Evolutionary conservation across 2,888 invertebrate species (phyloP).

Genomic region (Oligia latruncula): DNA sequence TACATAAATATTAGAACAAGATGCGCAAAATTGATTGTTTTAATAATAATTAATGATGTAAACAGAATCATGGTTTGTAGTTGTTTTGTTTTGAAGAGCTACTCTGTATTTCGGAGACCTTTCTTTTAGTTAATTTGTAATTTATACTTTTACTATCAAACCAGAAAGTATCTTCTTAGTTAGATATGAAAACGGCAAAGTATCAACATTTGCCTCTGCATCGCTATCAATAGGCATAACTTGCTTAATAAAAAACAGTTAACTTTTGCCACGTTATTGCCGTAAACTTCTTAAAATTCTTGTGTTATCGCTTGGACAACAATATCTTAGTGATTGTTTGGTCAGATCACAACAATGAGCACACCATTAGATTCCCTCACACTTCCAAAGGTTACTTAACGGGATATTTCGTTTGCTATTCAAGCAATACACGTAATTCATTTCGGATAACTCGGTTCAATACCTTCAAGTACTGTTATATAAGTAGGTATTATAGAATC

Average conservation of each 20-base stretch:
- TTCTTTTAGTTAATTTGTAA: background rate
- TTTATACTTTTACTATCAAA: background rate
- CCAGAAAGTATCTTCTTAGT: background rate
- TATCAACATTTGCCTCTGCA: background rate
- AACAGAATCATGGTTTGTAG: background rate
- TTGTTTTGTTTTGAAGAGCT: background rate
- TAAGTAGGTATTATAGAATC: slow-evolving; percentile 10
- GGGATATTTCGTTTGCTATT: slow-evolving; percentile 60
- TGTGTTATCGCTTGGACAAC: slow-evolving; percentile 22
- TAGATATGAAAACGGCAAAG: background rate
- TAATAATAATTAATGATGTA: background rate
- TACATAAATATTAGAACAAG: background rate
- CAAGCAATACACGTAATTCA: slow-evolving; percentile 51
- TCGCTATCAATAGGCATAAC: no score
- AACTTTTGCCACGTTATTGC: background rate
- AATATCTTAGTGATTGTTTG: slow-evolving; percentile 37
- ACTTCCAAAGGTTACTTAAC: slow-evolving; percentile 58
- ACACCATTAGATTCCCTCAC: slow-evolving; percentile 46
- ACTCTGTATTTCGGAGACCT: background rate
- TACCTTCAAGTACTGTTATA: slow-evolving; percentile 45
- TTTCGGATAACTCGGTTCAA: slow-evolving; percentile 51
- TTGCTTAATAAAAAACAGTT: background rate
- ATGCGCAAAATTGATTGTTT: slow-evolving; percentile 15
- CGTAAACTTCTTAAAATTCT: slow-evolving; percentile 16
- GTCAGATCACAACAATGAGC: slow-evolving; percentile 33